Percentiles rank a stretch among this genome's conserved stretches.
phyloP scores from a whole-genome alignment of 2,113 vertebrate species.

The Gymnogyps californianus region DNA sequence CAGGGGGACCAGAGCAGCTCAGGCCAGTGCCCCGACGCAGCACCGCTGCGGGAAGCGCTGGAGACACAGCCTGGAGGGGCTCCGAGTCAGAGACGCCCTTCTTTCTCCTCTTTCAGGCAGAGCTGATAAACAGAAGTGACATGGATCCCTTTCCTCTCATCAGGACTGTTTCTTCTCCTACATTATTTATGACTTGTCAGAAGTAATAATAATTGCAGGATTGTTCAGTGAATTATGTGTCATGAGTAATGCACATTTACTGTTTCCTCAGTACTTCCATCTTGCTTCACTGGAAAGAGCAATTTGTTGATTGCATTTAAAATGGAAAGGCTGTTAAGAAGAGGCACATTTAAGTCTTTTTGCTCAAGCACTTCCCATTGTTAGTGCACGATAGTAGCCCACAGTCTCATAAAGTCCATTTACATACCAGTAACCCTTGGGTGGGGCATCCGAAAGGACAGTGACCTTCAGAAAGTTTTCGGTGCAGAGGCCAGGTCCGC shows the following conservation, averaged over 20 bases:
- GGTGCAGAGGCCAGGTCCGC: neutral
- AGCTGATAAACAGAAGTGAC: neutral
- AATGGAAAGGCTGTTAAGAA: neutral
- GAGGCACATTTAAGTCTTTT: neutral
- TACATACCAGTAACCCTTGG: no score
- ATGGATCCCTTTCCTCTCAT: neutral
- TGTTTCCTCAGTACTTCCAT: neutral
- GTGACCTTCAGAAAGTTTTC: neutral
- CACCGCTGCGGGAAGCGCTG: neutral
- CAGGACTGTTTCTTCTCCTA: neutral
- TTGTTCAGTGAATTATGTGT: neutral
- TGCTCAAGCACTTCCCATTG: neutral
- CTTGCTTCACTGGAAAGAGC: neutral
- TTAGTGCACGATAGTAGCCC: neutral
- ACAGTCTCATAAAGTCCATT: neutral
- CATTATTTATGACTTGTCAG: neutral
- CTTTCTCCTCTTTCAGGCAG: no score
- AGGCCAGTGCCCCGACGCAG: accelerated
- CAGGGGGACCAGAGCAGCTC: neutral
- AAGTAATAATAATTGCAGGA: neutral
- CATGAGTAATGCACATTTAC: neutral
- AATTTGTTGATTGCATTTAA: neutral
- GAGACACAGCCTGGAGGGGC: neutral
- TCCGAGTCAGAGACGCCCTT: accelerated
- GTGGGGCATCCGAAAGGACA: neutral